Base-by-base conservation (phyloP, 2,113 vertebrate genomes). In the Sula dactylatra region DNA sequence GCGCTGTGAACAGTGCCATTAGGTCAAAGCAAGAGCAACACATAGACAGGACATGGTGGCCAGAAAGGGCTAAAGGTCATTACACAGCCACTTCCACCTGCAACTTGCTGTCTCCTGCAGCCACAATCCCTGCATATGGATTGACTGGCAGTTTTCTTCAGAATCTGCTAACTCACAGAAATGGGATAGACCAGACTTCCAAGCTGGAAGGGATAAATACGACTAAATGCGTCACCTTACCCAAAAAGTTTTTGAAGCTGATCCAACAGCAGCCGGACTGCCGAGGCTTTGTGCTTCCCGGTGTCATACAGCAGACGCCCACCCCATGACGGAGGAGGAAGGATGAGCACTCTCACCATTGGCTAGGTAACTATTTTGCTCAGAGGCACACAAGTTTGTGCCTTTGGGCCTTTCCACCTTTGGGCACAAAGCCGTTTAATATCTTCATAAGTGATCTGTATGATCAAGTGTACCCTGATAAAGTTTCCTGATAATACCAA, bases 11-110 rank as follows among this genome's bases (percentile, higher is more conserved):
- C 29, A 26, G 12, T 26, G 55, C 10, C 34, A 38, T 52, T 47
- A 61, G 25, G 29, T 59, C 44, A 69, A 55, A 86, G n/a, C 3
- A 3, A 49, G 3, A 3, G 36, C 54, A 76, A 64, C 6, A 45
- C 4, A 5, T 2, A 34, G 40, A 44, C 54, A 86, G 3, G 8
- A 55, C 9, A 19, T 0, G 0, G 52, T 31, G 66, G 22, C 10
- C 67, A 83, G 62, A 77, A 59, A 83, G 25, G 19, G 29, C 47
- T 80, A 4, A 38, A 17, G 42, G 16, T 82, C 36, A 31, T 36
- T 42, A 32, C 38, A 34, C 20, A 90, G 83, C 16, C 71, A 34
- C 47, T 50, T 22, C 6, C 32, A 36, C 62, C 34, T 24, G 50
- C 71, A 82, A 24, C 27, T 70, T 61, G 19, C 55, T 52, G 13